A percentile compares a stretch with the other conserved stretches of the same genome.
These are phyloP conservation scores for Aphyosemion australe DNA, from an alignment of 2,113 vertebrate species.

Conservation along the genomic window DNA sequence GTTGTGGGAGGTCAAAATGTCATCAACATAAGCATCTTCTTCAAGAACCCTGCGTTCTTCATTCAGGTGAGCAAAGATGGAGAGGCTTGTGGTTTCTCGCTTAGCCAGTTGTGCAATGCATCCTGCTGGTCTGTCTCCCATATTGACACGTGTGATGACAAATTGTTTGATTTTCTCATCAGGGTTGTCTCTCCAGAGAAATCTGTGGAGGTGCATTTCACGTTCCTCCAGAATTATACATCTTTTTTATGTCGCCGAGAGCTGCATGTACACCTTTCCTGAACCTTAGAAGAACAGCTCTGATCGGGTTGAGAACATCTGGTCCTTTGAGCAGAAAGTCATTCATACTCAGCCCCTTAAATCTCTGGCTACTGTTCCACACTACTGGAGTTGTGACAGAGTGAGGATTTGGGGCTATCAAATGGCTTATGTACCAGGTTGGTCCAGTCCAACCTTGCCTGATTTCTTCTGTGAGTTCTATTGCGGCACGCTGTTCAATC, in stretches of 20 bases:
- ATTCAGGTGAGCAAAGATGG: neutral
- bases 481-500: neutral
- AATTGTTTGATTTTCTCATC: slow-evolving; percentile 14
- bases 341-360: too few relatives aligned
- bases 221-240: neutral
- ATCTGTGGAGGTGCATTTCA: slow-evolving; percentile 32
- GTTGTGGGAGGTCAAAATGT: slow-evolving; percentile 31
- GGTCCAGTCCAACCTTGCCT: neutral
- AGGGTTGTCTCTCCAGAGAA: slow-evolving; percentile 18
- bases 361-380: too few relatives aligned
- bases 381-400: neutral
- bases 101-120: too few relatives aligned
- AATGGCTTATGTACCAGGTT: too few relatives aligned
- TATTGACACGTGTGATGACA: slow-evolving; percentile 25
- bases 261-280: too few relatives aligned
- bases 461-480: neutral
- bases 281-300: too few relatives aligned
- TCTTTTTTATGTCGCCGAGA: too few relatives aligned
- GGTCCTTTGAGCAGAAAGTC: too few relatives aligned
- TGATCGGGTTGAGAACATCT: too few relatives aligned
- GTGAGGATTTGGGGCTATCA: neutral
- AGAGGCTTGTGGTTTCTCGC: neutral
- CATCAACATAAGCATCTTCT: slow-evolving; percentile 5
- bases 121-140: slow-evolving; percentile 37
- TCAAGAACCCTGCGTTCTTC: neutral